Conservation (phyloP, 2,113 vertebrate genomes). For the Pteruthius melanotis region DNA sequence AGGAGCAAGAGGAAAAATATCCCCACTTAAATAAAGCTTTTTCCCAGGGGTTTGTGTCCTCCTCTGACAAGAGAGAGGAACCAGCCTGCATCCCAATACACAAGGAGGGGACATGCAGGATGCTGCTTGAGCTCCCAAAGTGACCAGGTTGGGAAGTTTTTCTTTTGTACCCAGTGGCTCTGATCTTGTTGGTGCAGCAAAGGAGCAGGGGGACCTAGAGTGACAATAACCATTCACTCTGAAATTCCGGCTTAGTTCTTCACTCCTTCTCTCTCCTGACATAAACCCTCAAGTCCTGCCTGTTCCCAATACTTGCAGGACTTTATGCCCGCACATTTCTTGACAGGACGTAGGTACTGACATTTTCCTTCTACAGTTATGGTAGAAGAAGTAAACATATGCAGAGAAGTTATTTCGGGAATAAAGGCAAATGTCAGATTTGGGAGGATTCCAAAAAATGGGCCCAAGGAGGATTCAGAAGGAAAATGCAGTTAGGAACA, state of each 20-base stretch:
- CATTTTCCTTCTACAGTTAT: background rate
- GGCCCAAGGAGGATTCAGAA: background rate
- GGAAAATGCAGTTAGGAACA: background rate
- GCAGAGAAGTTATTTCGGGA: background rate
- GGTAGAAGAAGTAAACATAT: background rate
- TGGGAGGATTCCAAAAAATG: background rate
- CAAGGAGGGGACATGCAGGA: accelerated
- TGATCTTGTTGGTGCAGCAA: background rate
- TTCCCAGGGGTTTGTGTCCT: background rate
- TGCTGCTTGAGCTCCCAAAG: background rate
- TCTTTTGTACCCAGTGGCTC: background rate
- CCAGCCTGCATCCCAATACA: background rate
- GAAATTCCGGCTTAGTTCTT: background rate
- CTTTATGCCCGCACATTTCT: background rate
- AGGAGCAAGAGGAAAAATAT: background rate
- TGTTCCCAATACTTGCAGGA: background rate
- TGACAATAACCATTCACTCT: background rate
- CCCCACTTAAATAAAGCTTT: background rate
- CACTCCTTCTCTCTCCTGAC: background rate
- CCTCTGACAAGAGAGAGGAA: background rate
- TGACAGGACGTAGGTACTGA: background rate
- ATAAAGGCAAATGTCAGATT: background rate
- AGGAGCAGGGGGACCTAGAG: background rate
- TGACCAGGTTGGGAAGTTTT: background rate
- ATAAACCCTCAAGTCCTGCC: background rate